Evolutionary conservation across 2,797 vertebrate species (phyloP).

Genomic region (Eremophila alpestris): DNA sequence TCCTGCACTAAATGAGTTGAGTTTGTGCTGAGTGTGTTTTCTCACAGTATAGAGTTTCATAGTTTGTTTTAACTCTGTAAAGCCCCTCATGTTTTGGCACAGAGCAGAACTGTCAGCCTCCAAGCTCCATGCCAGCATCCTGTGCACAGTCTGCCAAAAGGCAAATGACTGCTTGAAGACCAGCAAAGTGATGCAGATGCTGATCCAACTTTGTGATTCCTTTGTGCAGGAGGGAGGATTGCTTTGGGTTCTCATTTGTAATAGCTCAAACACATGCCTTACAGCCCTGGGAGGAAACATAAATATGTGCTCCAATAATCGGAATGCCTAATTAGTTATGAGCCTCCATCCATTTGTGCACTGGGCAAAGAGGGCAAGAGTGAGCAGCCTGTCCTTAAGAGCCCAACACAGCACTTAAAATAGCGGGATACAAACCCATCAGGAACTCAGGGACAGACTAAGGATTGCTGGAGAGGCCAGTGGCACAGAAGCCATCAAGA

Average conservation of each 20-base stretch:
- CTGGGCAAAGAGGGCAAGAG: background rate
- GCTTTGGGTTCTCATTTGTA: background rate
- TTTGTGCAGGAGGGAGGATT: background rate
- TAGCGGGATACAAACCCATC: background rate
- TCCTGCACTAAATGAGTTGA: background rate
- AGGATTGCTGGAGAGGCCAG: background rate
- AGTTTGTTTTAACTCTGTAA: background rate
- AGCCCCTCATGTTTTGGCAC: background rate
- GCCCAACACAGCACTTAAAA: background rate
- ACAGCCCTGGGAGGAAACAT: background rate
- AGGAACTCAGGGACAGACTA: background rate
- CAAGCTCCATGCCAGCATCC: background rate
- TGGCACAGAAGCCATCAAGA: background rate
- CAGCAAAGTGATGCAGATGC: background rate
- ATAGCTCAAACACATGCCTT: background rate
- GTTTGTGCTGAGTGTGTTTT: background rate
- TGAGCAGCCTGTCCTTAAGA: background rate
- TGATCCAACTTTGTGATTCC: background rate
- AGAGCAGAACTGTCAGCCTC: background rate
- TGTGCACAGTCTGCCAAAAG: background rate
- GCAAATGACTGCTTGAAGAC: slow-evolving; percentile 12
- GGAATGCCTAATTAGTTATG: background rate
- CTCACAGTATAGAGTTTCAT: background rate
- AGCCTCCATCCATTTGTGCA: background rate
- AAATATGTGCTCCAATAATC: background rate